Percentiles rank a stretch among this genome's conserved stretches.
These are phyloP conservation scores for Orycteropus afer DNA, from an alignment of 2,113 vertebrate genomes.

Conservation along the genomic window DNA sequence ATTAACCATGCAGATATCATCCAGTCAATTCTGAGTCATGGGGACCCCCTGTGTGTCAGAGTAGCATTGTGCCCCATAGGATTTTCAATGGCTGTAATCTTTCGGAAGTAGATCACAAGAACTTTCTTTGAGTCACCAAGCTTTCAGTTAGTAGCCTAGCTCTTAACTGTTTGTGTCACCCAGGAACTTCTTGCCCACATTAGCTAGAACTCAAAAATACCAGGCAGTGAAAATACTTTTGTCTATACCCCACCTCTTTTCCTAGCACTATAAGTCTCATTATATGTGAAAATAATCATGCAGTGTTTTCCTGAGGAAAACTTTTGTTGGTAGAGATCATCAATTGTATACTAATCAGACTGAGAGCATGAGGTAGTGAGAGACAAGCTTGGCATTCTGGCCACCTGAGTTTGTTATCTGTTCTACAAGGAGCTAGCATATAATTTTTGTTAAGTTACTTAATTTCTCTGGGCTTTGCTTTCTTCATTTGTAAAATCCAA, in stretches of 20 bases:
- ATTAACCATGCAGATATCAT: background rate
- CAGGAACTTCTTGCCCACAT: background rate
- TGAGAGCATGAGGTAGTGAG: background rate
- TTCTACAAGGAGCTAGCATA: background rate
- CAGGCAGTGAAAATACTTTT: background rate
- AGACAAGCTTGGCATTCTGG: accelerated
- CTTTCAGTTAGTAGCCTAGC: background rate
- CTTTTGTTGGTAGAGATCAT: background rate
- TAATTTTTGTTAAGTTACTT: background rate
- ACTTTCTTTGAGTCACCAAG: background rate
- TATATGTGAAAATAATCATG: background rate
- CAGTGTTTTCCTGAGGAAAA: background rate
- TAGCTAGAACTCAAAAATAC: background rate
- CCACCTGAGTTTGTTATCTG: background rate
- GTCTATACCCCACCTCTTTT: background rate
- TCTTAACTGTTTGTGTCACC: background rate
- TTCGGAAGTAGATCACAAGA: background rate
- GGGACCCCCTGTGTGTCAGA: background rate
- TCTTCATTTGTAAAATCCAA: constrained; percentile 9
- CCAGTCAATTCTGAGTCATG: background rate
- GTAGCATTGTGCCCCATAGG: background rate
- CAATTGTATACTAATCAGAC: background rate
- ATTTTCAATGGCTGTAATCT: background rate
- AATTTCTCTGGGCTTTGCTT: too few species aligned
- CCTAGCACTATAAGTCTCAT: background rate